Percentiles rank a stretch among this genome's conserved stretches.
phyloP scores from a whole-genome alignment of 2,113 vertebrate species.

The Chloropsis cyanopogon region DNA sequence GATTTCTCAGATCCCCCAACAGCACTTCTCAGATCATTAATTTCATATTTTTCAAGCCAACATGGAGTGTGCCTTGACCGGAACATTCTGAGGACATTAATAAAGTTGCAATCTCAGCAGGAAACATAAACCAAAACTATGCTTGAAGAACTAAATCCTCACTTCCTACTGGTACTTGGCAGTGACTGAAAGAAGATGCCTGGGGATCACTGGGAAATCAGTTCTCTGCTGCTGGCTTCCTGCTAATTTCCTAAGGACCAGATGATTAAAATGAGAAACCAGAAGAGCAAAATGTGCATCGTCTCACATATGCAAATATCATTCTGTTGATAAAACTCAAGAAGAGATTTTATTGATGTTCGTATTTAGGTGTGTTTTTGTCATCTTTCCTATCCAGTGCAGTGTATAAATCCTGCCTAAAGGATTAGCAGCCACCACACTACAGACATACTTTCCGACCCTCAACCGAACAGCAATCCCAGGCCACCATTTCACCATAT shows the following conservation, averaged over 20 bases:
- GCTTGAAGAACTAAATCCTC: conserved; percentile 45
- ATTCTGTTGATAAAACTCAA: neutral
- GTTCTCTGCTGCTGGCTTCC: conserved; percentile 30
- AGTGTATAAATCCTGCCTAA: neutral
- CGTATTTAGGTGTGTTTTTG: neutral
- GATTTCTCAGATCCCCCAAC: conserved; percentile 9
- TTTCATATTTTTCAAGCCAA: conserved; percentile 49
- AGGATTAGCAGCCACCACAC: neutral
- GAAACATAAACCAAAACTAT: conserved; percentile 48
- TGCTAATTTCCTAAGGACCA: conserved; percentile 51
- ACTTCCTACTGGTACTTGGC: conserved; percentile 52
- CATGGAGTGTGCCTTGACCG: conserved; percentile 26
- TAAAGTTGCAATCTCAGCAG: conserved; percentile 55
- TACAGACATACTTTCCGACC: neutral
- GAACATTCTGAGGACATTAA: conserved; percentile 59
- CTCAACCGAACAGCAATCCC: neutral
- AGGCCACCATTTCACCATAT: neutral
- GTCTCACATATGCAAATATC: conserved; percentile 25
- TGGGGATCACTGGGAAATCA: conserved; percentile 48
- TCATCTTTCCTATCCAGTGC: neutral
- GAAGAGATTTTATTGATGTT: neutral
- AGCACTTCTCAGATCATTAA: conserved; percentile 52
- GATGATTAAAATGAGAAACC: conserved; percentile 36
- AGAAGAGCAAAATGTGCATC: conserved; percentile 8
- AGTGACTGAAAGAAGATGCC: conserved; percentile 42